Percentiles rank a stretch among this genome's conserved stretches.
Evolutionary conservation across 2,113 vertebrate genomes (phyloP).

Genomic region (Bufo bufo): DNA sequence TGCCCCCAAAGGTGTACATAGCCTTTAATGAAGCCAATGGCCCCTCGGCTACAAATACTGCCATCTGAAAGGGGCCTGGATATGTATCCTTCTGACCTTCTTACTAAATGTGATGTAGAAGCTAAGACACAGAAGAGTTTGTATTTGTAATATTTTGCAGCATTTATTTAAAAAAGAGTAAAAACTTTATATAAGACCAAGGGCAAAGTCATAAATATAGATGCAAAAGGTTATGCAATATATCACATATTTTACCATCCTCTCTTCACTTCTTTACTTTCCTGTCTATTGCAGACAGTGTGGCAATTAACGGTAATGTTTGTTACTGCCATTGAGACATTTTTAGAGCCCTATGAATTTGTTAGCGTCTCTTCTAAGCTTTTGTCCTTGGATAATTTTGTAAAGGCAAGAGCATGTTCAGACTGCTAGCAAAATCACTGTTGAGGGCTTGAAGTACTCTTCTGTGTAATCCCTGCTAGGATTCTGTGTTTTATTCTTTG

Average conservation of each 20-base stretch:
- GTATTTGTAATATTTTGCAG: not conserved
- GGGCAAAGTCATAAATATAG: not conserved
- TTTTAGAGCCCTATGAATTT: not conserved
- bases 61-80: too few relatives aligned
- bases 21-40: too few relatives aligned
- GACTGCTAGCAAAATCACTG: not conserved
- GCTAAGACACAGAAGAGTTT: too few relatives aligned
- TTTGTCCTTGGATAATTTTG: not conserved
- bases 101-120: too few relatives aligned
- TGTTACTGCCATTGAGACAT: not conserved
- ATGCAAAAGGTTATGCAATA: not conserved
- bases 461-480: not conserved
- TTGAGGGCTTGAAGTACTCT: not conserved
- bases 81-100: too few relatives aligned
- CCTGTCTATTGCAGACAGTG: not conserved
- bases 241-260: not conserved
- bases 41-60: too few relatives aligned
- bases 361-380: not conserved
- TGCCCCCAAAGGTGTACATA: too few relatives aligned
- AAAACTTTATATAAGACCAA: not conserved
- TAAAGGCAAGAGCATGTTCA: not conserved
- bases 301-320: not conserved
- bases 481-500: not conserved
- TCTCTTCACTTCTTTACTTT: not conserved
- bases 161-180: not conserved